Base-by-base conservation (phyloP, 2,888 invertebrate species). In the Drosophila mulleri region DNA sequence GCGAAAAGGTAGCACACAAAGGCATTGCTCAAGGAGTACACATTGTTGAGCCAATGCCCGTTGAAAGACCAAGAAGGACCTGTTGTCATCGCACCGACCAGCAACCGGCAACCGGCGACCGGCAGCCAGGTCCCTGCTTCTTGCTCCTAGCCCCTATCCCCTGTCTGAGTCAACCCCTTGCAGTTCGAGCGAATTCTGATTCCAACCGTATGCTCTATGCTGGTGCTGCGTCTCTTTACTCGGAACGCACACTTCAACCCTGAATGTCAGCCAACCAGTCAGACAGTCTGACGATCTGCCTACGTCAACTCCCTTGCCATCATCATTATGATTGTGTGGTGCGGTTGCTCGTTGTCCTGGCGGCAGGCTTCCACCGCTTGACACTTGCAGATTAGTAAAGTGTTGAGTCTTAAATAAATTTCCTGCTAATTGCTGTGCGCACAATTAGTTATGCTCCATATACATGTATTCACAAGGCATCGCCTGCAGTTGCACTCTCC, bases 321-420 rank as follows among this genome's bases (percentile, higher is more conserved):
- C 73, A 79, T 67, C 75, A 78, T 80, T 68, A 58, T 71, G 80
- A 65, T 62, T 80, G 64, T 79, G 75, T 48, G 77, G 54, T 65
- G 75, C 52, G 77, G 54, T 65, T 65, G 64, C 42, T 52, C 42
- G 44, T 58, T 50, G 41, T 68, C 37, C 60, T 59, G 60, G 47
- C 50, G 41, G 57, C 57, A 18, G 57, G 44, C 57, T 57, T 44
- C 57, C 44, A 57, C 44, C 57, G 89, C 88, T 91, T 91, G 91
- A 90, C 91, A 90, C 92, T 91, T 90, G 82, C 89, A 90, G 91
- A 91, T 90, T 91, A 91, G 84, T 80, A 87, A 88, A 90, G 88
- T 90, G 91, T 89, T 91, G 85, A 87, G 76, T 82, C 71, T 80
- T 72, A 78, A 77, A 78, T 76, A 80, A 80, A 86, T 91, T 91